Base-by-base conservation (phyloP, 2,888 invertebrate genomes). In the Crioceris asparagi region DNA sequence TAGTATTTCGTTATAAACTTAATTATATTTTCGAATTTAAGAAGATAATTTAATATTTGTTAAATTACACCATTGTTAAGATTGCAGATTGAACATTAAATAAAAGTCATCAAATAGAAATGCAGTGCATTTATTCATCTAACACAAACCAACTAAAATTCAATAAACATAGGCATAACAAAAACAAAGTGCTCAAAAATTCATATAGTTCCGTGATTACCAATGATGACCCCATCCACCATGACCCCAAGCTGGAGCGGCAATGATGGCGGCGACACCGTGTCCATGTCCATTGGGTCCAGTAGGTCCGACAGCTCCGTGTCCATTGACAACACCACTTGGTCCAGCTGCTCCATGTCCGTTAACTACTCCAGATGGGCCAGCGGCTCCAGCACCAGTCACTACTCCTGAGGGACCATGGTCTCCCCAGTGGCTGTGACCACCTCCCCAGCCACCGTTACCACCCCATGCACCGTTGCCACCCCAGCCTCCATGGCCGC, bases 301-400 rank as follows among this genome's bases (percentile, higher is more conserved):
- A 14, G 44, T 44, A 6, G 46, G 46, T 23, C 47, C 47, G 7
- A 43, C 37, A 14, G 47, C 43, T 31, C 47, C 47, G 19, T 39
- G 41, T 35, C 47, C 47, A 21, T 43, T 47, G 10, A 47, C 47
- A 10, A 47, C 36, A 17, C 47, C 46, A 10, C 40, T 38, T 2
- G 44, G 44, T 36, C 44, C 44, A 19, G 35, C 40, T n/a, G 43
- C 43, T 19, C 43, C 43, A 15, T 37, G 38, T 36, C 43, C 43
- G 18, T 37, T 41, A 16, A 42, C 42, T 8, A 38, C 32, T 31
- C 45, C 45, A 25, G 45, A 42, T 3, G 42, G 45, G 34, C 43
- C 45, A 26, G 39, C 38, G 18, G 45, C 42, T 11, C 40, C 45
- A 7, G 36, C 19, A 17, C 38, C 40, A 12, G 43, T 37, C 18